phyloP scores from a whole-genome alignment of 92 coral and sea anemone species.

The Porites rus region DNA sequence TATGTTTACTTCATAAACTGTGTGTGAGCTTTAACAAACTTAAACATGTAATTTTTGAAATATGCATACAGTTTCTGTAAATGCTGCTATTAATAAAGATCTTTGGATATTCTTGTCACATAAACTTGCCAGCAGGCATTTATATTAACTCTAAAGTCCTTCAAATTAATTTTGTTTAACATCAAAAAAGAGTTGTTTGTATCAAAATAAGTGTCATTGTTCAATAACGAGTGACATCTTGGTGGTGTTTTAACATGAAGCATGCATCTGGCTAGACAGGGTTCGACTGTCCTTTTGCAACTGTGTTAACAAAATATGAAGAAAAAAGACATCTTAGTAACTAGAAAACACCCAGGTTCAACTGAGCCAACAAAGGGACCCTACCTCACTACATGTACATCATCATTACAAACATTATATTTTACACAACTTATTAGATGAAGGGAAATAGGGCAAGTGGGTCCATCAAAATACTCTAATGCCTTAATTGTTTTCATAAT shows the following conservation, averaged over 20 bases:
- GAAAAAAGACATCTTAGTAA: conserved; percentile 36
- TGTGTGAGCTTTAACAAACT: neutral
- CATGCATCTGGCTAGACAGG: conserved; percentile 37
- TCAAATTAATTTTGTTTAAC: no score
- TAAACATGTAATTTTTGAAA: no score
- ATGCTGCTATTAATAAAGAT: no score
- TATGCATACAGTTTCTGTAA: no score
- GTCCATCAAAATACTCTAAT: no score
- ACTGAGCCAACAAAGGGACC: neutral
- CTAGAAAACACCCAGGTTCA: neutral
- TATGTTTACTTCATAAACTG: neutral
- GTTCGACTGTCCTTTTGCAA: conserved; percentile 7
- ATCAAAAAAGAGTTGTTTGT: neutral
- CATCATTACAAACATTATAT: no score
- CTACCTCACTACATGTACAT: neutral
- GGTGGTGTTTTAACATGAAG: conserved; percentile 8
- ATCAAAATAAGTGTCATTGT: neutral
- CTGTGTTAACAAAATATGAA: conserved; percentile 4
- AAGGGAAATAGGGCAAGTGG: no score
- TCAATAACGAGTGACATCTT: conserved; percentile 12
- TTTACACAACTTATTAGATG: no score
- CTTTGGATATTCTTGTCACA: no score
- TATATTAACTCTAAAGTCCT: no score
- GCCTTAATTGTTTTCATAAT: no score
- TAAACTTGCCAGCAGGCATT: no score